Evolutionary conservation across 1,140 invertebrate genomes (phyloP), one percentile per base, ranked within the genome.

Genomic region (Tyrophagus putrescentiae): DNA sequence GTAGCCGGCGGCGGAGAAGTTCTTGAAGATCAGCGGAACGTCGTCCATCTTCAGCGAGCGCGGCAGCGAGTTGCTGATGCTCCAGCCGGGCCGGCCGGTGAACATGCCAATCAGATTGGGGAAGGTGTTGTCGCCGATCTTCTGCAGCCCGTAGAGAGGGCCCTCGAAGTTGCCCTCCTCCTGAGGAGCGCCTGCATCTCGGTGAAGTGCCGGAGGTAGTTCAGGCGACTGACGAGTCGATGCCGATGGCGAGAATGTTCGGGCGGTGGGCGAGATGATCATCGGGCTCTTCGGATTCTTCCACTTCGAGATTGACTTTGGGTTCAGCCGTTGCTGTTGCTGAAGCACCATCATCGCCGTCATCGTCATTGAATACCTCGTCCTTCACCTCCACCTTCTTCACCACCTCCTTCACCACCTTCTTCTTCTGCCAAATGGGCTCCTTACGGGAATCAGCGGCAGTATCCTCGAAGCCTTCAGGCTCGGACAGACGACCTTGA

Each of bases 141-240:
- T 76, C 28, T 67, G 70, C 56, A 69, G 71, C 1, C 75, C 75
- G 36, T 13, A 39, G 13, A 39, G n/a, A 13, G 36, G 36, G n/a
- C n/a, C 13, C 13, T 13, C 13, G 13, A 13, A 13, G 36, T 13
- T n/a, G n/a, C n/a, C n/a, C n/a, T n/a, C n/a, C n/a, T n/a, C n/a
- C n/a, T n/a, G 13, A 39, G 13, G 13, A 39, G 13, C n/a, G 13
- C n/a, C 36, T 39, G 13, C n/a, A n/a, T 39, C 13, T 39, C 13
- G 13, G 36, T 39, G n/a, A 81, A 72, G 62, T 79, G 76, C 3
- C 79, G 70, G 11, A 73, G 69, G 57, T 78, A 76, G 68, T 80
- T 80, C 25, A 78, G 67, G 21, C 77, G 68, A 2, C 79, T 80
- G 29, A 79, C 72, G 77, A 75, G 67, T 81, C 79, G 1, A 80